Base-by-base conservation (phyloP, 2,888 invertebrate genomes). In the Heteromyza rotundicornis region DNA sequence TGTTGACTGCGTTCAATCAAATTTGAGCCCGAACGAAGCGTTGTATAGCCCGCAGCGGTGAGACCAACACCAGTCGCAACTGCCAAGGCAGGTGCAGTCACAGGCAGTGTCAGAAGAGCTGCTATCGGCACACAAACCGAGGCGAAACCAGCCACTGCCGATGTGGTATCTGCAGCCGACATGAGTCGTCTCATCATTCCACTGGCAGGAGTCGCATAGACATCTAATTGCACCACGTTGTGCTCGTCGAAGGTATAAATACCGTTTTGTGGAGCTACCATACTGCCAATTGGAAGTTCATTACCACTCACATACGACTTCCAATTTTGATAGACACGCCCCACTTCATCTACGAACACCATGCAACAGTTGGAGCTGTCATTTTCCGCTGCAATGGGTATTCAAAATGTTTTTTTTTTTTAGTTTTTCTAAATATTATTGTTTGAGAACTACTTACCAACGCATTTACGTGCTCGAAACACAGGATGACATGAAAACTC, bases 241-340 rank as follows among this genome's bases (percentile, higher is more conserved):
- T 12, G 3, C 8, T 14, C 1, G 17, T 69, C 56, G 0, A 73
- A 62, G 3, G 69, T 67, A 50, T 82, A 81, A 32, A 77, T 59
- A 2, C 86, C 86, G 40, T 82, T 69, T 14, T 65, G 63, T 2
- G 86, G 86, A 2, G 84, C 77, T 32, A 84, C 75, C 79, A 86
- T 82, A 1, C 76, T 69, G 54, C 85, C 83, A 59, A 78, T 65
- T 1, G 81, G 80, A 49, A 84, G 69, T n/a, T 80, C 81, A 72
- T 86, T 86, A 12, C 79, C 73, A 1, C 66, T 60, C n/a, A 84
- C 67, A 70, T 82, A 86, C 19, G 79, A 70, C 1, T 70, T 54
- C 86, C 86, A 86, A 59, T 76, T 78, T 49, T 71, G 60, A 65
- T 86, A 86, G 7, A 83, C 82, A 2, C 85, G 77, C 1, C 76